Conservation (phyloP, 2,888 invertebrate genomes). For the Ephialtes manifestator region DNA sequence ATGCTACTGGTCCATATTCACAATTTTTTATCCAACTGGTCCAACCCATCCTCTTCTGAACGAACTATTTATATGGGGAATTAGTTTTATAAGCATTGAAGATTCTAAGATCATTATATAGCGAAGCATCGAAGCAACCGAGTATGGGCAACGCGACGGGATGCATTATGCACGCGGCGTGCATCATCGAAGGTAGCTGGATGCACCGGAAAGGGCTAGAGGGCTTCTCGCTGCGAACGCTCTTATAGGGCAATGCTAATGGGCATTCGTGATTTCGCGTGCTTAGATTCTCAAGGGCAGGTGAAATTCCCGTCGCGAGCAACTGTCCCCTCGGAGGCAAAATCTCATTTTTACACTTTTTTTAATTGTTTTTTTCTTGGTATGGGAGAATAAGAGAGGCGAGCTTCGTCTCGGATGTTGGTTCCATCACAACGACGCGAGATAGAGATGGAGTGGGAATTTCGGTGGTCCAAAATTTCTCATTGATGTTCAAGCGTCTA, state of each 20-base stretch:
- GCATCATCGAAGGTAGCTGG: slow-evolving; percentile 44
- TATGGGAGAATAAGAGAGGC: slow-evolving; percentile 10
- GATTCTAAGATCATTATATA: slow-evolving; percentile 6
- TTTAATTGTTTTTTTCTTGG: slow-evolving; percentile 7
- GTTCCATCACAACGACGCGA: not conserved
- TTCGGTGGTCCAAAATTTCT: slow-evolving; percentile 33
- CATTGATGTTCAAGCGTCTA: slow-evolving; percentile 45
- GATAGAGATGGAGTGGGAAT: slow-evolving; percentile 13
- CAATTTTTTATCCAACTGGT: too few species aligned
- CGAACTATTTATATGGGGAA: slow-evolving; percentile 23
- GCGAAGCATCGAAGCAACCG: not conserved
- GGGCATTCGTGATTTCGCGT: slow-evolving; percentile 81
- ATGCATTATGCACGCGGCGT: slow-evolving; percentile 64
- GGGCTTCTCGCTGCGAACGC: slow-evolving; percentile 40
- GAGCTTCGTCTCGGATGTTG: slow-evolving; percentile 14
- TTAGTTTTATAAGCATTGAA: slow-evolving; percentile 31
- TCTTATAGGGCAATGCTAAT: slow-evolving; percentile 71
- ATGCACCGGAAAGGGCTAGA: slow-evolving; percentile 66
- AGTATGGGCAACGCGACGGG: slow-evolving; percentile 39
- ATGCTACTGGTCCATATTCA: too few species aligned
- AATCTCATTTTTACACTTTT: slow-evolving; percentile 70
- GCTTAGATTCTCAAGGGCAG: slow-evolving; percentile 80
- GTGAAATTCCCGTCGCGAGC: slow-evolving; percentile 74
- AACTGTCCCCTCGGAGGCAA: slow-evolving; percentile 81
- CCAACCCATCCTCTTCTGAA: not conserved